Evolutionary conservation across 2,113 vertebrate genomes (phyloP).

Genomic region (Bubalus kerabau): DNA sequence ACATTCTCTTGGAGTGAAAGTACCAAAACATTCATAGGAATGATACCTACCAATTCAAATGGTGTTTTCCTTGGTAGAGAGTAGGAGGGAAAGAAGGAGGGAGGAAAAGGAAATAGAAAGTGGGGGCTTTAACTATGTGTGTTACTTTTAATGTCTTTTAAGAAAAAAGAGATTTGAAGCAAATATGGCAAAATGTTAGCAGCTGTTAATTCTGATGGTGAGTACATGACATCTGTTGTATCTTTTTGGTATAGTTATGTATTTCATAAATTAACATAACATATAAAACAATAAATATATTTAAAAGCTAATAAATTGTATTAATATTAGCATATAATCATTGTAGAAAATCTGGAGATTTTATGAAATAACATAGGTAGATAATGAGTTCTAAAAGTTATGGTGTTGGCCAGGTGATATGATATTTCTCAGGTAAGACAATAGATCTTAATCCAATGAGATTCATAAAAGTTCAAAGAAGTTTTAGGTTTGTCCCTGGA

Average conservation of each 20-base stretch:
- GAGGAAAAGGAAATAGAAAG: not conserved
- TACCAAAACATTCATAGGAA: not conserved
- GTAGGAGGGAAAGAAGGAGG: not conserved
- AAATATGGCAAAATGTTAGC: conserved; percentile 40
- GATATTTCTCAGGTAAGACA: not conserved
- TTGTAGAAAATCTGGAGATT: not conserved
- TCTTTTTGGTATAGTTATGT: conserved; percentile 20
- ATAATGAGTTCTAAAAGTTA: not conserved
- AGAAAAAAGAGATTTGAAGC: conserved; percentile 17
- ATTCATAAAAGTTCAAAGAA: not conserved
- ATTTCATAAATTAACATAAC: conserved; percentile 47
- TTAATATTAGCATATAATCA: not conserved
- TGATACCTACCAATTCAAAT: not conserved
- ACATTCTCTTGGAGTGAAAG: not conserved
- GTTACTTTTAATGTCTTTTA: conserved; percentile 15
- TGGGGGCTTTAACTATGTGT: not conserved
- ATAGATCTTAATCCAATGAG: not conserved
- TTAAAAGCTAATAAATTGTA: conserved; percentile 12
- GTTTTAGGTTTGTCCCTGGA: not conserved
- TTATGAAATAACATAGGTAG: not conserved
- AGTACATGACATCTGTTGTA: conserved; percentile 32
- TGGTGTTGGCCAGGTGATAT: not conserved
- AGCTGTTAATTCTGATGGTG: conserved; percentile 34
- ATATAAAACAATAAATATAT: conserved; percentile 33
- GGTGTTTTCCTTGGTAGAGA: not conserved